Evolutionary conservation across 2,797 vertebrate genomes (phyloP), one percentile per base, ranked within the genome.

Genomic region (Dicrostonyx torquatus): DNA sequence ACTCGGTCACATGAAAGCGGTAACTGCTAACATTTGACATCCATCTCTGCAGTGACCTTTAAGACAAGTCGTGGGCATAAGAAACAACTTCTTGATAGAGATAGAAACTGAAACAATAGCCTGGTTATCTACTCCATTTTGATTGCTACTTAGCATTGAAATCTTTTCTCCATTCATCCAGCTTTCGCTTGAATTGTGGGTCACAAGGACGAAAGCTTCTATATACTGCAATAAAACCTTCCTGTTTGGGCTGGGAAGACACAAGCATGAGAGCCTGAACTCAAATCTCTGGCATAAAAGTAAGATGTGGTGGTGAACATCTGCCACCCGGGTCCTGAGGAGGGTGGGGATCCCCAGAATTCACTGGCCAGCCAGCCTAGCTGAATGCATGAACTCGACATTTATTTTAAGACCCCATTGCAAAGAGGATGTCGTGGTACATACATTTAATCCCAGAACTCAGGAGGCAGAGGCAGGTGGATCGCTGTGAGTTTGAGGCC

Each of bases 61-160:
- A 94, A 78, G 73, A 92, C 89, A 95, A 87, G 40, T 55, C 13
- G 2, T 53, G 87, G 72, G 12, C 92, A 92, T 68, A 82, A 53
- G 20, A 88, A 29, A 88, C 6, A 90, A 66, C 53, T 79, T 73
- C 76, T 95, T 29, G 18, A 40, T 31, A 86, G 22, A 93, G 93
- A 8, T 45, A 86, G 26, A 93, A 89, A 80, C 72, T 70, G 70
- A 94, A 96, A 48, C 9, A 93, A 50, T 40, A 73, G 48, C 64
- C 77, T 95, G 37, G 2, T 79, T 60, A 89, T 83, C 50, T 80
- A 31, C 78, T 87, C 40, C 55, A 48, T 82, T 96, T 95, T 93
- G 37, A 29, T 88, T 31, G 77, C 2, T 24, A 68, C 26, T 94
- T 80, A 50, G 31, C 50, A 37, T 10, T 85, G 37, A 95, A 85